Conservation (phyloP, 1,140 invertebrate species). For the Zaprionus taronus region DNA sequence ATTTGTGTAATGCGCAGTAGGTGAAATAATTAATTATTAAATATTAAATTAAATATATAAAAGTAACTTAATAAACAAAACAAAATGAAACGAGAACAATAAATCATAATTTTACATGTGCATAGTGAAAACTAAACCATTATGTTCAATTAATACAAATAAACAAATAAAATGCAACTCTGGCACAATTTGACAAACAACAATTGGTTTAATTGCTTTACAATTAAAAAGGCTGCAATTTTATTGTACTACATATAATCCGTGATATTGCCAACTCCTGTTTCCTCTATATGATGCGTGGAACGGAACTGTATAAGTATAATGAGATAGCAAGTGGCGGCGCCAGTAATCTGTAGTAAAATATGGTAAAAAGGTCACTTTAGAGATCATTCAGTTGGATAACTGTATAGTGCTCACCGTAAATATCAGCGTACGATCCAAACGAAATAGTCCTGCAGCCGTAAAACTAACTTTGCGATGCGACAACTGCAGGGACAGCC, state of each 20-base stretch:
- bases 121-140: too few relatives aligned
- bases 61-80: neutral
- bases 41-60: neutral
- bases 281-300: slow-evolving; percentile 62
- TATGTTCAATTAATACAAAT: too few relatives aligned
- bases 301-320: slow-evolving; percentile 77
- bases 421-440: slow-evolving; percentile 81
- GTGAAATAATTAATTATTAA: neutral
- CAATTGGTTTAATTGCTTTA: neutral
- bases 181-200: neutral
- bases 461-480: slow-evolving; percentile 75
- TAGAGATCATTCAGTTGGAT: neutral
- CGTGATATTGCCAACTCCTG: slow-evolving; percentile 15
- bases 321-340: slow-evolving; percentile 80
- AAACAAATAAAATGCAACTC: neutral
- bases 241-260: slow-evolving; percentile 9
- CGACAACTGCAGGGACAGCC: slow-evolving; percentile 72
- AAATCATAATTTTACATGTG: too few relatives aligned
- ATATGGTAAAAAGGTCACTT: neutral
- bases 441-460: slow-evolving; percentile 74
- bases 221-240: neutral
- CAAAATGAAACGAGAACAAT: neutral
- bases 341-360: slow-evolving; percentile 66
- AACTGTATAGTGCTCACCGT: slow-evolving; percentile 52
- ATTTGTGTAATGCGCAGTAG: neutral